Conservation (phyloP, 2,888 invertebrate species). For the Nomada ruficornis region DNA sequence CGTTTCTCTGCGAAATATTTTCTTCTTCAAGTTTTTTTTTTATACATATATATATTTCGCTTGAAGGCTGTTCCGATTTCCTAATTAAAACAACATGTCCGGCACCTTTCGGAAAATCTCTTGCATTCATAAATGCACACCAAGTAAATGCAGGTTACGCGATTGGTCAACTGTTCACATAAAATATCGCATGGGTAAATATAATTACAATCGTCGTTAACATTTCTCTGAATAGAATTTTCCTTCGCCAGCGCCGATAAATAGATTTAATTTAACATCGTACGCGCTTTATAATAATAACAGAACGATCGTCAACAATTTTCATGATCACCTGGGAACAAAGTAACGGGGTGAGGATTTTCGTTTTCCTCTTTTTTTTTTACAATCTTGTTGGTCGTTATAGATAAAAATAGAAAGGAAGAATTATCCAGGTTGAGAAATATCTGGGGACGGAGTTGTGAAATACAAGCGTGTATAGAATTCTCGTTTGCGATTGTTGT, state of each 20-base stretch:
- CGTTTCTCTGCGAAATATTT: not conserved
- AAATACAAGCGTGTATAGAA: conserved; percentile 50
- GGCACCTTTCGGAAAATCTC: conserved; percentile 18
- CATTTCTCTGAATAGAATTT: conserved; percentile 14
- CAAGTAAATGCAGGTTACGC: conserved; percentile 49
- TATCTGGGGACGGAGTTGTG: conserved; percentile 56
- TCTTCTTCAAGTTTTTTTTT: not conserved
- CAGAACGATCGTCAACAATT: conserved; percentile 8
- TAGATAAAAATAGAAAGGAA: not conserved
- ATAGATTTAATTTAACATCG: conserved; percentile 4
- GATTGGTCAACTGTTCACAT: conserved; percentile 49
- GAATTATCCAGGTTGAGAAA: conserved; percentile 18
- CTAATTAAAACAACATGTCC: not conserved
- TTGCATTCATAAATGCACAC: conserved; percentile 44
- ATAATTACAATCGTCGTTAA: conserved; percentile 29
- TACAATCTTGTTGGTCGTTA: not conserved
- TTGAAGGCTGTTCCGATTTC: no score
- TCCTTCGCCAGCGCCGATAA: conserved; percentile 22
- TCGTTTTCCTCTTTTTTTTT: not conserved
- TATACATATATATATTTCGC: not conserved
- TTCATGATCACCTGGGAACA: not conserved
- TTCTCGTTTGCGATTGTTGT: conserved; percentile 20
- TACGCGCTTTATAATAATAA: not conserved
- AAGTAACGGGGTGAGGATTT: not conserved
- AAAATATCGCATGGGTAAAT: conserved; percentile 41